These are phyloP conservation scores for Temnothorax nylanderi DNA, from an alignment of 1,140 invertebrate genomes.

Conservation along the genomic window DNA sequence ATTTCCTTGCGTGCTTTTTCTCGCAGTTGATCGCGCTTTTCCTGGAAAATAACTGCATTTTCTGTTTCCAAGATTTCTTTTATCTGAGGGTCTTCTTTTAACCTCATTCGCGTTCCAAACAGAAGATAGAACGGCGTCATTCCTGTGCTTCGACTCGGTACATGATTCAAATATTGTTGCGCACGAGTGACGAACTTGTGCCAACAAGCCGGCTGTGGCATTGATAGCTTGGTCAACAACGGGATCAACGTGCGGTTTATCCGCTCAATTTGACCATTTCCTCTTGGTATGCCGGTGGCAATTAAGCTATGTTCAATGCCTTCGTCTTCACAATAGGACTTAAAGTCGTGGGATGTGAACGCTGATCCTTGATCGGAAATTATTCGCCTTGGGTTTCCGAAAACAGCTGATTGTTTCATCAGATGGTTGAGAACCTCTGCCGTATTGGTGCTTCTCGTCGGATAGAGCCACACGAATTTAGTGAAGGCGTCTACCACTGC, in stretches of 20 bases:
- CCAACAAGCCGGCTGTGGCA: background rate
- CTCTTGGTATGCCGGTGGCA: background rate
- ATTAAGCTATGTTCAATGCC: background rate
- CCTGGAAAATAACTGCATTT: background rate
- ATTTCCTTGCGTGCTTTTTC: background rate
- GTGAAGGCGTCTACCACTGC: background rate
- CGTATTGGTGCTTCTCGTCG: background rate
- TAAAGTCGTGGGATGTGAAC: background rate
- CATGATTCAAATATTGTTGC: slow-evolving; percentile 10
- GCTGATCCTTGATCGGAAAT: slow-evolving; percentile 16
- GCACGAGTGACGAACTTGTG: background rate
- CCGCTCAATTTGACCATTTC: background rate
- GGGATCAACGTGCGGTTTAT: background rate
- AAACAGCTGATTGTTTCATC: background rate
- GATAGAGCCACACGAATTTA: slow-evolving; percentile 11
- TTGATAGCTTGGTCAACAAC: background rate
- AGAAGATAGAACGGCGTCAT: background rate
- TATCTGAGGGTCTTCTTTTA: background rate
- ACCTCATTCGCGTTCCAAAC: background rate
- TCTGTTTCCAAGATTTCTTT: background rate
- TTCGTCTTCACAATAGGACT: background rate
- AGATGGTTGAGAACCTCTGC: background rate
- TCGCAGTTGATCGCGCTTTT: background rate
- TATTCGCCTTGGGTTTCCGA: background rate
- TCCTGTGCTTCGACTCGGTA: background rate